Conservation (phyloP, 2,797 vertebrate genomes). For the Allenopithecus nigroviridis region DNA sequence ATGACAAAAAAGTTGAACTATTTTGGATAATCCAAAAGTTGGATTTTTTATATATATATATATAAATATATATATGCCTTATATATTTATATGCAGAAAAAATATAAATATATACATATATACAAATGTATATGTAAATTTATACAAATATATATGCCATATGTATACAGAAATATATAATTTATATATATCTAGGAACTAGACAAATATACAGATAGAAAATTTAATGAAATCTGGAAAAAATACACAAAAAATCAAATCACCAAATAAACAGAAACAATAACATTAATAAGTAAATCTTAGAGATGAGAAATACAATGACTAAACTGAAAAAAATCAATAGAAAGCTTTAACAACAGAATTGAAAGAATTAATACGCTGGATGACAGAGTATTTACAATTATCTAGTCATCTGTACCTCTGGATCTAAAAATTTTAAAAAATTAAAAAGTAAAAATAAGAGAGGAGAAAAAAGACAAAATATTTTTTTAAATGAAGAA, state of each 20-base stretch:
- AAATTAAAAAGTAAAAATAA: no score
- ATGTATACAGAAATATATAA: no score
- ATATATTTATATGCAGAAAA: no score
- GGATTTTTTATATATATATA: no score
- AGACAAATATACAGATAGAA: background rate
- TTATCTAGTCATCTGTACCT: background rate
- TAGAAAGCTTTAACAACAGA: background rate
- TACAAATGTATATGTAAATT: no score
- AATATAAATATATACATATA: no score
- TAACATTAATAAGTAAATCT: background rate
- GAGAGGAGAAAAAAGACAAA: background rate
- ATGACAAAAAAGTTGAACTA: no score
- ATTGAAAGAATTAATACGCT: fast-evolving
- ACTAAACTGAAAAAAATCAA: background rate
- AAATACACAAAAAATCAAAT: background rate
- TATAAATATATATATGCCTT: no score
- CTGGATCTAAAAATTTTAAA: no score
- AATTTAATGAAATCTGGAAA: background rate
- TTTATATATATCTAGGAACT: background rate
- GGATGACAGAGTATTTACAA: background rate
- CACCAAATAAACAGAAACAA: background rate
- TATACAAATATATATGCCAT: no score
- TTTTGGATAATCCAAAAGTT: no score
- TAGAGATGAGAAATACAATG: background rate
- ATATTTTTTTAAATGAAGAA: background rate